Conservation (phyloP, 2,113 vertebrate species). For the Dolichallabes microphthalmus region DNA sequence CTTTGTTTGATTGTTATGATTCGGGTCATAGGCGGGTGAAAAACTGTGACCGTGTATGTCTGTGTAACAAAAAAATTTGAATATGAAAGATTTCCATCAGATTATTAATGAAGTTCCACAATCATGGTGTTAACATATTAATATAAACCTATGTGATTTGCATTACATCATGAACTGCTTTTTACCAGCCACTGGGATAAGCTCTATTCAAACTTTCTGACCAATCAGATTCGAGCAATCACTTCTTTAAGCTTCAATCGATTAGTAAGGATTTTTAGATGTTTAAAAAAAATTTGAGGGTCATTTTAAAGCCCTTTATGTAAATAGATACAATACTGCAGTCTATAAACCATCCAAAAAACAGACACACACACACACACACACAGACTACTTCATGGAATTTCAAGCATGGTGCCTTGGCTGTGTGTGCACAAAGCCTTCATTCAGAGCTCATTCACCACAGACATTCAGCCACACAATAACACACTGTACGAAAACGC, state of each 20-base stretch:
- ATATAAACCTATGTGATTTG: neutral
- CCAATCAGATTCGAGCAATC: neutral
- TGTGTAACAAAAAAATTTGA: too few relatives aligned
- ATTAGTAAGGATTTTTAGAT: neutral
- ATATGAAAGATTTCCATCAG: too few relatives aligned
- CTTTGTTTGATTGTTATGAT: too few relatives aligned
- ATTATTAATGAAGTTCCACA: too few relatives aligned
- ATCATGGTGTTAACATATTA: neutral
- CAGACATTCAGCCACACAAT: slow-evolving; percentile 26
- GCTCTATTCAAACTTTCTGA: neutral
- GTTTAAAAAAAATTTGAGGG: neutral
- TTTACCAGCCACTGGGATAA: neutral
- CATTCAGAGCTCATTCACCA: slow-evolving; percentile 41
- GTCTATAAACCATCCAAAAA: neutral
- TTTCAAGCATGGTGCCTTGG: slow-evolving; percentile 1
- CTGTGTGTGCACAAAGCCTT: slow-evolving; percentile 8
- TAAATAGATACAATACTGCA: neutral
- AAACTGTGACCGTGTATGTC: too few relatives aligned
- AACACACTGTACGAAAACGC: slow-evolving; percentile 17
- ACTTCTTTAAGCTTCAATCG: neutral
- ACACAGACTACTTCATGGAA: neutral
- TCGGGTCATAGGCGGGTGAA: too few relatives aligned
- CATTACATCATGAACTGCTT: neutral
- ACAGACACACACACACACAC: neutral
- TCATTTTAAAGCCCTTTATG: neutral